Evolutionary conservation across 2,113 vertebrate genomes (phyloP).

Genomic region (Paracanthobrama guichenoti): DNA sequence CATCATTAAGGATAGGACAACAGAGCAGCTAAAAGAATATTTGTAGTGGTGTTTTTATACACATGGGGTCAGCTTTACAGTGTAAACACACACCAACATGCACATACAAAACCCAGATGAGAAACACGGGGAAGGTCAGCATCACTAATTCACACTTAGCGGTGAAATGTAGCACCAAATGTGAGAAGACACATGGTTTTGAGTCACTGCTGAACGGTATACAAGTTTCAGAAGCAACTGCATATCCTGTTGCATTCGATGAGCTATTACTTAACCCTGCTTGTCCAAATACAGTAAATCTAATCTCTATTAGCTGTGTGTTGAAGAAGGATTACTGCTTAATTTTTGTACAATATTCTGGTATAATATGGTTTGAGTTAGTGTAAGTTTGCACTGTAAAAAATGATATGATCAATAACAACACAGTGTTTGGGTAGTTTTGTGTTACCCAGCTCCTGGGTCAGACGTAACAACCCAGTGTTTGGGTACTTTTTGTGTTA

Average conservation of each 20-base stretch:
- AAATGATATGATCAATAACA: no score
- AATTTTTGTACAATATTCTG: no score
- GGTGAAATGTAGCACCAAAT: slow-evolving; percentile 23
- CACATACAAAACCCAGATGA: background rate
- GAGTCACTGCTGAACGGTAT: background rate
- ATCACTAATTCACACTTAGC: slow-evolving; percentile 8
- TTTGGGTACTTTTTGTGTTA: no score
- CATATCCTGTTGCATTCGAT: slow-evolving; percentile 20
- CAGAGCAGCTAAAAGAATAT: slow-evolving; percentile 1
- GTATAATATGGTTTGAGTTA: no score
- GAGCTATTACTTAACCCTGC: background rate
- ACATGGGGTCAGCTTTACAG: background rate
- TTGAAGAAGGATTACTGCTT: background rate
- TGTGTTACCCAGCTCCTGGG: no score
- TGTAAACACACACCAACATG: slow-evolving; percentile 19
- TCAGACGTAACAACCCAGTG: no score
- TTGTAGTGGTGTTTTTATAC: slow-evolving; percentile 19
- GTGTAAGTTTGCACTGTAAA: no score
- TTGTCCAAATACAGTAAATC: background rate
- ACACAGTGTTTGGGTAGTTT: no score
- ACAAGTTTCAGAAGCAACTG: slow-evolving; percentile 2
- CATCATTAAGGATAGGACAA: slow-evolving; percentile 8
- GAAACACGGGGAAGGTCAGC: slow-evolving; percentile 6
- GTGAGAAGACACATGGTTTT: background rate
- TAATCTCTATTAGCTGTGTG: background rate